Evolutionary conservation across 2,113 vertebrate genomes (phyloP).

Genomic region (human): GRCh38 chr7:65711001-65711500

Average conservation of each 20-base stretch:
- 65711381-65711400: neutral
- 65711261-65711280: slow-evolving; percentile 6
- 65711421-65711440: slow-evolving; percentile 16
- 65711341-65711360: neutral
- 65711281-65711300: neutral
- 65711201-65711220: too few relatives aligned
- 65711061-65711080: too few relatives aligned
- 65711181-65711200: too few relatives aligned
- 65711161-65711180: too few relatives aligned
- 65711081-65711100: too few relatives aligned
- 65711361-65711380: slow-evolving; percentile 22
- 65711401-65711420: neutral
- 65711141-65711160: too few relatives aligned
- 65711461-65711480: neutral
- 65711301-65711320: neutral
- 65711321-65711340: neutral
- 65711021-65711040: too few relatives aligned
- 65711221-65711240: neutral
- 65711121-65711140: too few relatives aligned
- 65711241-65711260: neutral
- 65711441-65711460: neutral
- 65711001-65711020: too few relatives aligned
- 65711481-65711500: too few relatives aligned
- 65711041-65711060: too few relatives aligned
- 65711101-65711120: too few relatives aligned